Conservation (phyloP, 2,113 vertebrate genomes). For the Okapia johnstoni region DNA sequence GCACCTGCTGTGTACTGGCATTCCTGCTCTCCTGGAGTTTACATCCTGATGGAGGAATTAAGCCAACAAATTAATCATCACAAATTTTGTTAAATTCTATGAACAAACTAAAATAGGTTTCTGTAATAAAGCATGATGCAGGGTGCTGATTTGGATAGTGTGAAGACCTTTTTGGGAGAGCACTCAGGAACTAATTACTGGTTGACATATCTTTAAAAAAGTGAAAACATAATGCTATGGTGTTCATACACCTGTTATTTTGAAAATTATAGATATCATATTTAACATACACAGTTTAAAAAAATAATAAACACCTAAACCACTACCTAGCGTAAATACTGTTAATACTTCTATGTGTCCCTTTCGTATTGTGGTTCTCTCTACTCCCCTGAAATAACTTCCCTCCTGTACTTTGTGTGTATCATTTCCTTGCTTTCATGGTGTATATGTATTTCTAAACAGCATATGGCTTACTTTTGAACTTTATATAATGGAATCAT, state of each 20-base stretch:
- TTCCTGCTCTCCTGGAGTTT: background rate
- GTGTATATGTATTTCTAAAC: background rate
- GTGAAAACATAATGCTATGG: background rate
- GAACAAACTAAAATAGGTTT: background rate
- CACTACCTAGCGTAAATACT: background rate
- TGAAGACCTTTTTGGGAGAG: background rate
- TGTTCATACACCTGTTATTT: background rate
- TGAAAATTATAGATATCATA: background rate
- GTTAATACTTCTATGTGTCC: background rate
- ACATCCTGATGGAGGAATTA: background rate
- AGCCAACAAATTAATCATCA: background rate
- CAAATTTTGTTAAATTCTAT: background rate
- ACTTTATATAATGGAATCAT: background rate
- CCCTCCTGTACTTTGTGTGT: background rate
- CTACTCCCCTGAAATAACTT: background rate
- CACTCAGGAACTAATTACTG: background rate
- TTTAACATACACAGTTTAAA: background rate
- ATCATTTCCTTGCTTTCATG: background rate
- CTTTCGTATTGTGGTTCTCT: background rate
- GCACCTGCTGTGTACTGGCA: background rate
- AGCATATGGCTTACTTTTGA: conserved; percentile 2
- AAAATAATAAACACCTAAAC: background rate
- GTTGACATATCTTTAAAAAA: background rate
- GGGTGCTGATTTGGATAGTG: background rate
- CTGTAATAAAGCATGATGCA: background rate